These are phyloP conservation scores for Conops quadrifasciatus DNA, from an alignment of 2,888 invertebrate species.

Conservation along the genomic window DNA sequence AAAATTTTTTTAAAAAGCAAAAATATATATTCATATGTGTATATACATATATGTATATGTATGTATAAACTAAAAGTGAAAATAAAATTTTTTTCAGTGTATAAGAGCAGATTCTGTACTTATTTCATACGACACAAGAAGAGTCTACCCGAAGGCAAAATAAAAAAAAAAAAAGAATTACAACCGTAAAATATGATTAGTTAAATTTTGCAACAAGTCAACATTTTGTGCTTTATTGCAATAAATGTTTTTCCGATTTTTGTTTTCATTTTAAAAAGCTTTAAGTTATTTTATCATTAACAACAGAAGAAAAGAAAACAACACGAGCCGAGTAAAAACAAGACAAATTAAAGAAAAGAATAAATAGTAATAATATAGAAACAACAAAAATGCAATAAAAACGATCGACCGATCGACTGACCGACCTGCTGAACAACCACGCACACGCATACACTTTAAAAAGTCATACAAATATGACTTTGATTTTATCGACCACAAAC, in stretches of 20 bases:
- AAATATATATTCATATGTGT: constrained; percentile 46
- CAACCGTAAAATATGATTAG: constrained; percentile 32
- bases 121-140: constrained; percentile 24
- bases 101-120: constrained; percentile 34
- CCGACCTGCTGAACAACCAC: not conserved
- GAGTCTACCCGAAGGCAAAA: not conserved
- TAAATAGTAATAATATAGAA: too few relatives aligned
- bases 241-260: not conserved
- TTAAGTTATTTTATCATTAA: not conserved
- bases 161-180: constrained; percentile 17
- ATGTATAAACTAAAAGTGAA: constrained; percentile 25
- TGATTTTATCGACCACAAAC: not conserved
- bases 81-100: constrained; percentile 28
- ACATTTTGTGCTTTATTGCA: not conserved
- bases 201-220: not conserved
- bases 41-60: constrained; percentile 46
- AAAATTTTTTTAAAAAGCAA: constrained; percentile 52
- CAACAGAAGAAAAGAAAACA: not conserved
- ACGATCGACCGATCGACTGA: too few relatives aligned
- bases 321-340: too few relatives aligned
- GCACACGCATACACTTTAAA: not conserved
- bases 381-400: too few relatives aligned
- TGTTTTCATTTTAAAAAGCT: not conserved
- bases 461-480: too few relatives aligned
- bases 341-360: too few relatives aligned